Percentiles rank a stretch among this genome's conserved stretches.
Evolutionary conservation across 2,888 invertebrate genomes (phyloP).

Genomic region (Eristalis tenax): DNA sequence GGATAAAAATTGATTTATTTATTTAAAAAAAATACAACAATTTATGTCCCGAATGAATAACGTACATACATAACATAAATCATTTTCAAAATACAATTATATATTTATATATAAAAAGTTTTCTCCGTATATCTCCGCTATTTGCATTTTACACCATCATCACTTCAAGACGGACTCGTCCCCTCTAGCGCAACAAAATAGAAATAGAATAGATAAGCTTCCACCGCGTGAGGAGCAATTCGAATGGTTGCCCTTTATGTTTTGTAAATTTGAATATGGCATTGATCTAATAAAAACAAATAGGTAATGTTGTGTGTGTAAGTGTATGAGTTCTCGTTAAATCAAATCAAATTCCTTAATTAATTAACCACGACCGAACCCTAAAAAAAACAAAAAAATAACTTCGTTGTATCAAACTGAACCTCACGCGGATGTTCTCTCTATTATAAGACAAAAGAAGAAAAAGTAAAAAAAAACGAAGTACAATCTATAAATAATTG

Average conservation of each 20-base stretch:
- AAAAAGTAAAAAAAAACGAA: not conserved
- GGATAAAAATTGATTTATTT: conserved; percentile 60
- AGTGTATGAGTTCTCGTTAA: conserved; percentile 3
- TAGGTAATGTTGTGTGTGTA: not conserved
- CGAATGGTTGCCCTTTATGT: conserved; percentile 21
- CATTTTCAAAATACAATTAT: conserved; percentile 34
- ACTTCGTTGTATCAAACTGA: conserved; percentile 27
- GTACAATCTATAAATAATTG: conserved; percentile 26
- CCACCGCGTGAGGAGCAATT: conserved; percentile 28
- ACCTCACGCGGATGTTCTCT: conserved; percentile 13
- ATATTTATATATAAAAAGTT: conserved; percentile 12
- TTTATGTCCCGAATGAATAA: conserved; percentile 53
- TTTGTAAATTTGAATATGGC: conserved; percentile 66
- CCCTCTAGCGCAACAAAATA: not conserved
- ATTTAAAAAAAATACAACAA: conserved; percentile 56
- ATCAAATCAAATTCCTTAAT: conserved; percentile 34
- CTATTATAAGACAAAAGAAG: not conserved
- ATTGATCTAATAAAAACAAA: conserved; percentile 47
- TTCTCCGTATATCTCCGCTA: not conserved
- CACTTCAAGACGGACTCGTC: not conserved
- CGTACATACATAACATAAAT: conserved; percentile 53
- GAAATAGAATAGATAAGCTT: not conserved
- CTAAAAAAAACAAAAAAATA: conserved; percentile 22
- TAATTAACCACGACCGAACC: conserved; percentile 54
- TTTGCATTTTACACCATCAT: conserved; percentile 2